Evolutionary conservation across 2,113 vertebrate genomes (phyloP), one percentile per base, ranked within the genome.

Genomic region (Gymnocephalus cernua): DNA sequence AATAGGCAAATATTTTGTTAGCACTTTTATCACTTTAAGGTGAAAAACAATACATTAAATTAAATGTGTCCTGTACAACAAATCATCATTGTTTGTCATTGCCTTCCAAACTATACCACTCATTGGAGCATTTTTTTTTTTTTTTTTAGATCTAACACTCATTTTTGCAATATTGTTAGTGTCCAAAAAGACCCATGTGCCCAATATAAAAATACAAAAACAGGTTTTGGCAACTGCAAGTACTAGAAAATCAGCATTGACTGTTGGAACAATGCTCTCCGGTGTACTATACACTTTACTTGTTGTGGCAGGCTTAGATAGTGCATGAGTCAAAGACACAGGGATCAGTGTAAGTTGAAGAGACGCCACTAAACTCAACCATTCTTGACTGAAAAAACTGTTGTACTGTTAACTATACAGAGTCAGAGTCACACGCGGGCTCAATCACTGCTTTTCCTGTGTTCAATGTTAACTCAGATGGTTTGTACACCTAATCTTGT

Each of bases 361-460:
- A 32, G 25, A 48, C 7, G 27, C 53, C 16, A 50, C 15, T 51
- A 23, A 59, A 59, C 54, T 48, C 21, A 18, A 4, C 15, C 72
- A 19, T 25, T 25, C 32, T 15, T 69, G 29, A 9, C 19, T 61
- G 11, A 73, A 59, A 73, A 16, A 61, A 3, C 12, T 4, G 27
- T 48, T 32, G 3, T 19, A 9, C 56, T 57, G 9, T 56, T 14
- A 15, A 47, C 1, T 35, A 27, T 1, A 58, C 6, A 41, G 13
- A 48, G 27, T 50, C 0, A 27, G 23, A 32, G 19, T 70, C 29
- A 32, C 25, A 27, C 23, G 7, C 57, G 70, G 78, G 73, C 54
- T 67, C 67, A 56, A 14, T 67, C 47, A 41, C n/a, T 23, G 13
- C 10, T 68, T 63, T 68, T 68, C 45, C 63, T 45, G 4, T 13